phyloP scores from a whole-genome alignment of 2,888 invertebrate species.

The Lasioglossum malachurum region DNA sequence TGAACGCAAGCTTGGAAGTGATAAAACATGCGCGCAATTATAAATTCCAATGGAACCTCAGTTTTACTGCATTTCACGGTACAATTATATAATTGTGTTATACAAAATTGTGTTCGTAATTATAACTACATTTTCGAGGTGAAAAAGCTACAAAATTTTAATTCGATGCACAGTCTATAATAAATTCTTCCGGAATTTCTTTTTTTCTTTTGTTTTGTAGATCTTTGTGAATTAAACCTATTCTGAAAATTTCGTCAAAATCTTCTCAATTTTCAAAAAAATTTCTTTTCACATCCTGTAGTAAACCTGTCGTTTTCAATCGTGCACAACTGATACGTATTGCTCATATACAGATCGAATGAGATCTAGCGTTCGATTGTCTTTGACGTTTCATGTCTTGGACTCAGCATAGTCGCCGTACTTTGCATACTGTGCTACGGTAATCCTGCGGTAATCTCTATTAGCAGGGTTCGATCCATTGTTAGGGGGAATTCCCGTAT shows the following conservation, averaged over 20 bases:
- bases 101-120: neutral
- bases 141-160: neutral
- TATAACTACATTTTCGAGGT: neutral
- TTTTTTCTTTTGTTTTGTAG: no score
- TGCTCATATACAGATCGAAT: neutral
- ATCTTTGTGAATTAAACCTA: no score
- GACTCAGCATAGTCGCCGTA: neutral
- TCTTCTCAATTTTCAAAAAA: no score
- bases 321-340: no score
- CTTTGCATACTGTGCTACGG: constrained; percentile 5
- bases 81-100: neutral
- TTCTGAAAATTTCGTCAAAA: no score
- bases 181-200: neutral
- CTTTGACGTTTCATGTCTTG: neutral
- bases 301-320: no score
- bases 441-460: constrained; percentile 19
- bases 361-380: neutral
- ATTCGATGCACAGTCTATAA: neutral
- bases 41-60: neutral
- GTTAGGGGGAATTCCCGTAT: constrained; percentile 2
- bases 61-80: neutral
- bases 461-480: constrained; percentile 28
- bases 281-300: no score
- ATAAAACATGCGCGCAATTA: no score
- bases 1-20: no score